phyloP scores from a whole-genome alignment of 2,888 invertebrate species.

The Morinoia aosen region DNA sequence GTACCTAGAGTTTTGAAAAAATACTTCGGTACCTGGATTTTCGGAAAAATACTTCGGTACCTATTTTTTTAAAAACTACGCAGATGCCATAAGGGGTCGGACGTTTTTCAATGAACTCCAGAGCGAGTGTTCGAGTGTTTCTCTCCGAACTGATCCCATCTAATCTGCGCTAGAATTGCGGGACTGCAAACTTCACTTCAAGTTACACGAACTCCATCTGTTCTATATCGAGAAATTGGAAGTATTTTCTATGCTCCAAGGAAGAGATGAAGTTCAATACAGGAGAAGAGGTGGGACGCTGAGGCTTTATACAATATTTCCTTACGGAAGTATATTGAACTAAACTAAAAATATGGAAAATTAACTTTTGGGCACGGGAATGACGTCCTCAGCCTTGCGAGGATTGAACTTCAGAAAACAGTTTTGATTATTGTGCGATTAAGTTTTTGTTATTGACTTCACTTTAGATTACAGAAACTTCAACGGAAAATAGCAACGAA shows the following conservation, averaged over 20 bases:
- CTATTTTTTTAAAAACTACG: neutral
- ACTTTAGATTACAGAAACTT: neutral
- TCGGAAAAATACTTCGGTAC: neutral
- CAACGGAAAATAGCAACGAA: too few species aligned
- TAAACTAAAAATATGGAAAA: neutral
- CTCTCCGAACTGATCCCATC: neutral
- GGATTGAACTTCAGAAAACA: neutral
- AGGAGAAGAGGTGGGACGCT: neutral
- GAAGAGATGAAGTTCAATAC: neutral
- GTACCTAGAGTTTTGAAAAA: neutral
- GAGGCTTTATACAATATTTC: neutral
- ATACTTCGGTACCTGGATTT: too few species aligned
- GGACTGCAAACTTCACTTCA: neutral
- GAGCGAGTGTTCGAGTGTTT: neutral
- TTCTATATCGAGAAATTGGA: neutral
- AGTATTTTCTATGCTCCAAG: neutral
- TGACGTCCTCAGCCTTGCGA: neutral
- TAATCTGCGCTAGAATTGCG: neutral
- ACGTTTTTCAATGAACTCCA: neutral
- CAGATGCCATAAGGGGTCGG: neutral
- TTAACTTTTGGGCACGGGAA: neutral
- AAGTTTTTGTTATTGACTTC: neutral
- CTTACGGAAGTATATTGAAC: neutral
- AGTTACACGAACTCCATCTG: neutral
- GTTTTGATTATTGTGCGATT: neutral